Evolutionary conservation across 2,113 vertebrate species (phyloP).

Genomic region (Xyliphius kryptos): DNA sequence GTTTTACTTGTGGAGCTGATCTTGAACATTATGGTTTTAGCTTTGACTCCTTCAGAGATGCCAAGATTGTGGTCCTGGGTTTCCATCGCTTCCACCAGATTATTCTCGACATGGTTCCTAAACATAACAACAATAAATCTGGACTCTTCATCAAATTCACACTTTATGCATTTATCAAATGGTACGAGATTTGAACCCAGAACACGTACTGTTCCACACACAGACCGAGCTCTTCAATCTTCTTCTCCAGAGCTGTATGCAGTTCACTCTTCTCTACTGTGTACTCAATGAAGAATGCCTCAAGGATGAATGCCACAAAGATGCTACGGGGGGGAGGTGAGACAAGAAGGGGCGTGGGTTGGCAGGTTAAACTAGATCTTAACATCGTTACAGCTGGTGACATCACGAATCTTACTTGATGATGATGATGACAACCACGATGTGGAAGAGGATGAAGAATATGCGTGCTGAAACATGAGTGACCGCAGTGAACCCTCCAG

Average conservation of each 20-base stretch:
- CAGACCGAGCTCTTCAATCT: constrained; percentile 85
- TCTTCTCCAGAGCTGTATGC: constrained; percentile 86
- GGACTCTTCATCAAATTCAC: too few species aligned
- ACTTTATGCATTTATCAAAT: too few species aligned
- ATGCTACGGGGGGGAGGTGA: too few species aligned
- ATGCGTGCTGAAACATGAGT: constrained; percentile 72
- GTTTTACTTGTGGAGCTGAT: constrained; percentile 81
- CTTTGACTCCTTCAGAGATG: constrained; percentile 43
- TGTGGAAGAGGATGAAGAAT: constrained; percentile 86
- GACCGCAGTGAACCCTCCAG: constrained; percentile 73
- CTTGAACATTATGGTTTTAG: constrained; percentile 67
- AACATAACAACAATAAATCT: too few species aligned
- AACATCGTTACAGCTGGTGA: too few species aligned
- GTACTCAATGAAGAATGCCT: constrained; percentile 92
- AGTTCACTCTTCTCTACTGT: constrained; percentile 82
- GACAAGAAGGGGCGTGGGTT: too few species aligned
- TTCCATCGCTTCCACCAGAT: constrained; percentile 72
- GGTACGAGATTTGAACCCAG: too few species aligned
- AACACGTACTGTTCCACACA: constrained; percentile 75
- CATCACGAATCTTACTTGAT: constrained; percentile 90
- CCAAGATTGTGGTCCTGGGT: constrained; percentile 55
- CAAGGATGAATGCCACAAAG: constrained; percentile 86
- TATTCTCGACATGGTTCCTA: constrained; percentile 68
- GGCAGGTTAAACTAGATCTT: too few species aligned
- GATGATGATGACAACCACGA: constrained; percentile 85